Evolutionary conservation across 2,113 vertebrate genomes (phyloP).

Genomic region (Dasypus novemcinctus): DNA sequence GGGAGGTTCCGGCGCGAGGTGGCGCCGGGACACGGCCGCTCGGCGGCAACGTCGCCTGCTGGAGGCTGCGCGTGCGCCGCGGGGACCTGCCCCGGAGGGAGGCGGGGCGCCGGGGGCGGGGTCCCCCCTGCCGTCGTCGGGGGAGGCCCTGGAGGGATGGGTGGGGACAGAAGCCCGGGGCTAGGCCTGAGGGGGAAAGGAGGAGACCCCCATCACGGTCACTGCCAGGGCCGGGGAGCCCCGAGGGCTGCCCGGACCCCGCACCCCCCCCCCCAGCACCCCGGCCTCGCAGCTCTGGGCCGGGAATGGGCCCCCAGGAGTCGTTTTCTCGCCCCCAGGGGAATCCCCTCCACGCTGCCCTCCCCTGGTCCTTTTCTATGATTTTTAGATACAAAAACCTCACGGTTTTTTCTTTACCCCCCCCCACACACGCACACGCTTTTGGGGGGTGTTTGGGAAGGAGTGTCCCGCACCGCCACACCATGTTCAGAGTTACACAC

Average conservation of each 20-base stretch:
- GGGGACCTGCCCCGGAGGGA: background rate
- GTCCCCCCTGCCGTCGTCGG: background rate
- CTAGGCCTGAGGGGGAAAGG: background rate
- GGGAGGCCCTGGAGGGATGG: background rate
- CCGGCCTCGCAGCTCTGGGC: background rate
- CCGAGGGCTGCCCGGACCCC: background rate
- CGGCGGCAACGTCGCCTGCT: background rate
- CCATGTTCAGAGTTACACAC: background rate
- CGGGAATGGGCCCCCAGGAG: background rate
- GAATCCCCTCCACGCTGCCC: background rate
- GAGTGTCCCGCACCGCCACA: too few species aligned
- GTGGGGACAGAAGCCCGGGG: background rate
- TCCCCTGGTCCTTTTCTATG: background rate
- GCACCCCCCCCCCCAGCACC: background rate
- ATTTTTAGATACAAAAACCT: slow-evolving; percentile 47
- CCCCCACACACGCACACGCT: background rate
- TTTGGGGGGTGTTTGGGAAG: background rate
- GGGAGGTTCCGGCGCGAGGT: slow-evolving; percentile 41
- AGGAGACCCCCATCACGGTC: background rate
- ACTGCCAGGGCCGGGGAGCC: background rate
- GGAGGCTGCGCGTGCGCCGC: slow-evolving; percentile 40
- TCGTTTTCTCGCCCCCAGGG: background rate
- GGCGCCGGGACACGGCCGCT: slow-evolving; percentile 44
- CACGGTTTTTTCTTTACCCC: background rate
- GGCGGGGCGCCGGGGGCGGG: background rate